These are phyloP conservation scores for Dendrocopos noguchii DNA, from an alignment of 2,113 vertebrate genomes.

Conservation along the genomic window DNA sequence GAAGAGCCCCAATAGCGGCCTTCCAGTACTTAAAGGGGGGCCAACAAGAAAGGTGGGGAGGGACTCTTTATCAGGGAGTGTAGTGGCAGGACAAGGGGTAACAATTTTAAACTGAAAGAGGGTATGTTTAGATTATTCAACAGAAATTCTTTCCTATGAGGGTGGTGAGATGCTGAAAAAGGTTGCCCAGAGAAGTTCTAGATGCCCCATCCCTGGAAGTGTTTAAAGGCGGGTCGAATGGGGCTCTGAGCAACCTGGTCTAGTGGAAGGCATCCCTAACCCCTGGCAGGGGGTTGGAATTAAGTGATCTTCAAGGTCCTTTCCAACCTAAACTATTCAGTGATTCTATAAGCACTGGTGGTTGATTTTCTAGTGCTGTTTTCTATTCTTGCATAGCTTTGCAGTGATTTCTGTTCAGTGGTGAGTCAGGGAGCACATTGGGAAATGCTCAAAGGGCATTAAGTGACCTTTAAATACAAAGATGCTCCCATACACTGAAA, in stretches of 20 bases:
- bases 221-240: background rate
- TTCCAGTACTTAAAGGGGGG: too few relatives aligned
- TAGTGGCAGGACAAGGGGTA: too few relatives aligned
- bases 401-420: background rate
- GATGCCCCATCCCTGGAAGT: background rate
- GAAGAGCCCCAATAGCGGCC: too few relatives aligned
- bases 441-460: rapidly evolving
- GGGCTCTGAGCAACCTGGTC: background rate
- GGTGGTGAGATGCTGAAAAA: background rate
- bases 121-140: too few relatives aligned
- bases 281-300: too few relatives aligned
- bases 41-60: too few relatives aligned
- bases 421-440: background rate
- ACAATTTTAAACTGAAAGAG: too few relatives aligned
- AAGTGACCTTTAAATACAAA: background rate
- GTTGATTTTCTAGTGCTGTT: background rate
- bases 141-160: too few relatives aligned
- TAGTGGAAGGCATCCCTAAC: too few relatives aligned
- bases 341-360: background rate
- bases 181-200: background rate
- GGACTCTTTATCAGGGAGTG: too few relatives aligned
- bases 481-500: rapidly evolving
- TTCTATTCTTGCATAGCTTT: background rate
- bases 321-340: background rate
- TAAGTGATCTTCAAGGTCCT: too few relatives aligned